phyloP scores from a whole-genome alignment of 1,140 invertebrate species.

The Aphidius gifuensis region DNA sequence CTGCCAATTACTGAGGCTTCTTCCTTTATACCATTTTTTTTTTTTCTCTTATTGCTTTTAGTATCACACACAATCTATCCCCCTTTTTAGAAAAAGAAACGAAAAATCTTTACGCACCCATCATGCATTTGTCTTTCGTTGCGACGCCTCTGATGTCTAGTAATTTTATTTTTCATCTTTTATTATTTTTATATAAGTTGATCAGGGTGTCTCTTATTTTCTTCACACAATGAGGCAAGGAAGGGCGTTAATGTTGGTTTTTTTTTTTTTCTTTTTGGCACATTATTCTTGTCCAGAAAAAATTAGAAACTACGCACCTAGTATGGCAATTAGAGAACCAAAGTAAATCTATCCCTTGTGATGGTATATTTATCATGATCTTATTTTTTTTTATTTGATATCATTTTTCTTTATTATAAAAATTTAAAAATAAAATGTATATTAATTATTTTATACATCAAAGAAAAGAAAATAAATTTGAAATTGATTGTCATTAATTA shows the following conservation, averaged over 20 bases:
- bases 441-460: too few relatives aligned
- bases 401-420: too few relatives aligned
- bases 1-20: conserved; percentile 34
- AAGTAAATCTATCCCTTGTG: neutral
- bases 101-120: conserved; percentile 20
- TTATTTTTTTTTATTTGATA: too few relatives aligned
- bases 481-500: too few relatives aligned
- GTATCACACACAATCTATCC: conserved; percentile 9
- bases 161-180: neutral
- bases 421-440: too few relatives aligned
- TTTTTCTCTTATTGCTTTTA: neutral
- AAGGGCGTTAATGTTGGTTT: conserved; percentile 6
- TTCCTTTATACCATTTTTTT: conserved; percentile 10
- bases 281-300: conserved; percentile 1
- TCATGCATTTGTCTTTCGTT: conserved; percentile 4
- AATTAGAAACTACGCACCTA: conserved; percentile 22
- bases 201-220: neutral
- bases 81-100: neutral
- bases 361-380: too few relatives aligned
- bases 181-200: too few relatives aligned
- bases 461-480: too few relatives aligned
- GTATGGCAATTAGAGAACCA: conserved; percentile 14
- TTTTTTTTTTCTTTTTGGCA: neutral
- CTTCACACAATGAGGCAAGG: neutral
- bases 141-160: conserved; percentile 4